Percentiles rank a stretch among this genome's conserved stretches.
Evolutionary conservation across 2,888 invertebrate species (phyloP).

Genomic region (Ochropleura plecta): DNA sequence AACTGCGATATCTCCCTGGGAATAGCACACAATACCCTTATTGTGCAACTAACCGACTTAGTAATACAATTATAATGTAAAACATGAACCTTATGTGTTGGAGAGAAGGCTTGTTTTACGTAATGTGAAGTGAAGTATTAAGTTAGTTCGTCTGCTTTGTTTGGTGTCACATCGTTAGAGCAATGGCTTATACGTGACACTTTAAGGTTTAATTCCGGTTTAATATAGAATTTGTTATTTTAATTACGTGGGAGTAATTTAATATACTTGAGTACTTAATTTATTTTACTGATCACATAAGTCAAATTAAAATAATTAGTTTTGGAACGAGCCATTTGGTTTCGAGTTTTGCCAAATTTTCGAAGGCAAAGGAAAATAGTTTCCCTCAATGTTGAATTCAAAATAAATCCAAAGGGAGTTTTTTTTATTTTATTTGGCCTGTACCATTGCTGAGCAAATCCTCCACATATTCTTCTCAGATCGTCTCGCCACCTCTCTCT

Average conservation of each 20-base stretch:
- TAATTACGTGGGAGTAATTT: neutral
- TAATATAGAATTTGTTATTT: conserved; percentile 11
- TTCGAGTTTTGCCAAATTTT: neutral
- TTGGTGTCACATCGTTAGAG: conserved; percentile 56
- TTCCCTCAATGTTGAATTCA: neutral
- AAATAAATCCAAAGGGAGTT: neutral
- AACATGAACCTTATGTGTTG: conserved; percentile 19
- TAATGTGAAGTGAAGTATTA: neutral
- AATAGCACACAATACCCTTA: conserved; percentile 75
- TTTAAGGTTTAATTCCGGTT: conserved; percentile 48
- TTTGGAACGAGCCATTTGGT: neutral
- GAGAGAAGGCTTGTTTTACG: conserved; percentile 17
- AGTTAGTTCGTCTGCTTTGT: conserved; percentile 27
- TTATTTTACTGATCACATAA: neutral
- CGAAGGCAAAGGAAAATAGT: no score
- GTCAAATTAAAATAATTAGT: neutral
- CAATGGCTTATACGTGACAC: conserved; percentile 58
- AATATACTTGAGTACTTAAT: neutral
- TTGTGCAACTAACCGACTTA: conserved; percentile 65
- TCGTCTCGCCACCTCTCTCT: no score
- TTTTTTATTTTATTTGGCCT: no score
- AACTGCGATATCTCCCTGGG: conserved; percentile 75
- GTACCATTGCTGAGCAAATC: no score
- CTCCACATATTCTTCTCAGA: no score
- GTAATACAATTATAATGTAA: neutral